Evolutionary conservation across 2,888 invertebrate species (phyloP), one percentile per base, ranked within the genome.

Genomic region (Lamellibrachia columna): DNA sequence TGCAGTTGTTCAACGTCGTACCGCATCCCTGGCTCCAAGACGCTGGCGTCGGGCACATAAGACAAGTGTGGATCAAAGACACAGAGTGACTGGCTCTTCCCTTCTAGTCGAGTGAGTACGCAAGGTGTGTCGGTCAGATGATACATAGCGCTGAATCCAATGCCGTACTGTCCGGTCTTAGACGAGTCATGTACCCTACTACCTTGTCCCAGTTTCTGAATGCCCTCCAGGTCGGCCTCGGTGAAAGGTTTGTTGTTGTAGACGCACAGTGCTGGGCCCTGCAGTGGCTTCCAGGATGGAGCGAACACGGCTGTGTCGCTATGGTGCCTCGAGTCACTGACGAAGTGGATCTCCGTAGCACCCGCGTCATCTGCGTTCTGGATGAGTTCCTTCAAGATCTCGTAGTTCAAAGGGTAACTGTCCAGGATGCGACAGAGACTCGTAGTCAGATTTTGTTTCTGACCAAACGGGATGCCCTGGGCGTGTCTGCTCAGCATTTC

Each of bases 101-200:
- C 93, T 7, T 7, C 40, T 52, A 94, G 95, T 9, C 93, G 93
- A 11, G 95, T 95, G 53, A 95, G 92, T 92, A 96, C 95, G 22
- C 95, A 95, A 0, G 96, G 96, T 1, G 94, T 95, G 93, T 96
- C 96, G 40, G 96, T 96, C 15, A 96, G 91, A 93, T 96, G 95
- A 93, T 96, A 96, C 7, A 96, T 95, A 11, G 95, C 95, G 93
- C 96, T 96, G 93, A 96, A 96, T 0, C 96, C 96, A 92, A 96
- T 95, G 40, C 96, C 96, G 94, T 95, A 96, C 92, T 96, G 95
- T 9, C 96, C 96, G 0, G 95, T 95, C 93, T 95, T 95, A 92
- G 94, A 93, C 7, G 95, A 94, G 92, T 96, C 96, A 15, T 94
- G 93, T 15, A 93, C 91, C 94, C 96, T 96, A 92, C 95, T 95